Base-by-base conservation (phyloP, 1,140 invertebrate genomes). In the Xylocopa sonorina region DNA sequence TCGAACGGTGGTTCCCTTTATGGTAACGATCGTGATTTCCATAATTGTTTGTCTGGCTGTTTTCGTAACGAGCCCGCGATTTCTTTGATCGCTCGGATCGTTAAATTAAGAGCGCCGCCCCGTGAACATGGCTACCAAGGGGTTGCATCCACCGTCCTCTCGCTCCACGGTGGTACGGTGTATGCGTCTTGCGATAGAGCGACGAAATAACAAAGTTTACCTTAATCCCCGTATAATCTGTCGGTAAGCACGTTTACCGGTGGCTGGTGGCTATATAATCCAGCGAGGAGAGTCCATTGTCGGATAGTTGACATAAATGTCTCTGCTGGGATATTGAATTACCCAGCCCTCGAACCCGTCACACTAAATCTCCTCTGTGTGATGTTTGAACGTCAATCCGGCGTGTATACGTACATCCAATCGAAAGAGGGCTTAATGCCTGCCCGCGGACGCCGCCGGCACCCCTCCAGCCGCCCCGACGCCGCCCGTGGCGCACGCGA, bases 11-110 rank as follows among this genome's bases (percentile, higher is more conserved):
- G 43, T 6, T 4, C 29, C n/a, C 29, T 68, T 53, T 53, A 50
- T 24, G 64, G 32, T 12, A 57, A 73, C 29, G 50, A 66, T 43
- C 38, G 38, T 34, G 57, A 71, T 71, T 71, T 71, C 51, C 68
- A 71, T 71, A 71, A 71, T 71, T 71, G 53, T 71, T 71, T 71
- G 68, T 57, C 38, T 21, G 68, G 41, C 38, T 57, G 68, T 71
- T 71, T 71, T 27, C 51, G 18, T 43, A 43, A 57, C 24, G 51
- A 43, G 51, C 16, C 64, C 0, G 43, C 27, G 24, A 27, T 43
- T 71, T 57, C 68, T 71, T 43, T 55, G 51, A 43, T 21, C 34
- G 34, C 21, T 51, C 18, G 21, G 9, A 16, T 68, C 46, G 64
- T 68, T 38, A 51, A 68, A 68, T 66, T 48, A 48, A 48, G 24